These are phyloP conservation scores for Prionailurus bengalensis DNA, from an alignment of 2,113 vertebrate genomes.

Conservation along the genomic window DNA sequence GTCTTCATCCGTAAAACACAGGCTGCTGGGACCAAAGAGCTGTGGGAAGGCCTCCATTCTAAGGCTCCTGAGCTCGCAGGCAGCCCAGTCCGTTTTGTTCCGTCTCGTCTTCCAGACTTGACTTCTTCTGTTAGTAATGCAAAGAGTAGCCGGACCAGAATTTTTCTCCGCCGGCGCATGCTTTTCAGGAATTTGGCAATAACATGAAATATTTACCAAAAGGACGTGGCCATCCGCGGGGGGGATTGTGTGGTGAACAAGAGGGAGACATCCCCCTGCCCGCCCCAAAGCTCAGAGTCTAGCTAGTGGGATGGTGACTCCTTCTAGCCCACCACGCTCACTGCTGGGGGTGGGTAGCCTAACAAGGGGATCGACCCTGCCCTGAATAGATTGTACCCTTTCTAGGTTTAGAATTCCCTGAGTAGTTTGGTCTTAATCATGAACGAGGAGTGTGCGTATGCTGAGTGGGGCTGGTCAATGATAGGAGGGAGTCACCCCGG, in stretches of 20 bases:
- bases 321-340: not conserved
- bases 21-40: not conserved
- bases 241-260: not conserved
- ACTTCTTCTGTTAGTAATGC: constrained; percentile 4
- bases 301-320: not conserved
- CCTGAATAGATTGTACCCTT: not conserved
- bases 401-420: not conserved
- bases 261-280: not conserved
- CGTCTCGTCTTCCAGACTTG: not conserved
- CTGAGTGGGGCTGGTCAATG: not conserved
- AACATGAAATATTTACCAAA: constrained; percentile 7
- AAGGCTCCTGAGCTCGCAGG: not conserved
- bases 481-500: not conserved
- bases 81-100: not conserved
- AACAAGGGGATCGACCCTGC: not conserved
- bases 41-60: not conserved
- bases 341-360: not conserved
- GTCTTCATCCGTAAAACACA: not conserved
- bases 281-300: not conserved
- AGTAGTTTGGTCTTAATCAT: constrained; percentile 10
- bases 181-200: constrained; percentile 29
- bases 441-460: not conserved
- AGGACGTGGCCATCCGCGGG: not conserved
- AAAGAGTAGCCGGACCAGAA: not conserved
- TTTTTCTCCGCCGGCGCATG: not conserved